Conservation (phyloP, 2,888 invertebrate species). For the Sesamia inferens region DNA sequence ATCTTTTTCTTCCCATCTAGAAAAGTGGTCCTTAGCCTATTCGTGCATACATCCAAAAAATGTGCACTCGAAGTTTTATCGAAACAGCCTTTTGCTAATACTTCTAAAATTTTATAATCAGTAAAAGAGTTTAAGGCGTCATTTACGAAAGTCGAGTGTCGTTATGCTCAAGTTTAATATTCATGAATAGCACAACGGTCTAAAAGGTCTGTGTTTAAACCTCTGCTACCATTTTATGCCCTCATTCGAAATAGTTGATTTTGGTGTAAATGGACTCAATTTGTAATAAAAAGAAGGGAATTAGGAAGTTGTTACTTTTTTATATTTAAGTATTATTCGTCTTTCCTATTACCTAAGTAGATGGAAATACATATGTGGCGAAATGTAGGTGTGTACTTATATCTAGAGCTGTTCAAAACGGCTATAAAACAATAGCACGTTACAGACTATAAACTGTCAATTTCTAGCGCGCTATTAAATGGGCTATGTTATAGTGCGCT, state of each 20-base stretch:
- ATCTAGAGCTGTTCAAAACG: no score
- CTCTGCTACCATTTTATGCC: conserved; percentile 46
- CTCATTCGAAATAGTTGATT: conserved; percentile 28
- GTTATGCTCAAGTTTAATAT: conserved; percentile 66
- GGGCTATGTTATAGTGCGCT: no score
- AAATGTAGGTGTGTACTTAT: background rate
- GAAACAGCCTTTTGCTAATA: conserved; percentile 57
- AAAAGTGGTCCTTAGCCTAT: conserved; percentile 8
- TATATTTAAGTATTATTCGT: background rate
- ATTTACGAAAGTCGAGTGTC: conserved; percentile 61
- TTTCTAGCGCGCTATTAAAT: no score
- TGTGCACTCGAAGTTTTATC: no score
- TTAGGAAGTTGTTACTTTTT: background rate
- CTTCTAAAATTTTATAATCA: conserved; percentile 64
- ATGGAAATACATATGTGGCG: background rate
- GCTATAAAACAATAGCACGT: no score
- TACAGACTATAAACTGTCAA: no score
- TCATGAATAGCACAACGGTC: conserved; percentile 74
- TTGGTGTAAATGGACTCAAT: conserved; percentile 21
- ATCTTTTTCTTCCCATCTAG: conserved; percentile 1
- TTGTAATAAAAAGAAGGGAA: conserved; percentile 2
- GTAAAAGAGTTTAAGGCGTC: conserved; percentile 67
- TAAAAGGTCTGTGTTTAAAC: conserved; percentile 64
- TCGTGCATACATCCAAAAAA: conserved; percentile 50
- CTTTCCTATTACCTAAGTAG: background rate